Base-by-base conservation (phyloP, 2,888 invertebrate species). In the Chrysolina oricalcia region DNA sequence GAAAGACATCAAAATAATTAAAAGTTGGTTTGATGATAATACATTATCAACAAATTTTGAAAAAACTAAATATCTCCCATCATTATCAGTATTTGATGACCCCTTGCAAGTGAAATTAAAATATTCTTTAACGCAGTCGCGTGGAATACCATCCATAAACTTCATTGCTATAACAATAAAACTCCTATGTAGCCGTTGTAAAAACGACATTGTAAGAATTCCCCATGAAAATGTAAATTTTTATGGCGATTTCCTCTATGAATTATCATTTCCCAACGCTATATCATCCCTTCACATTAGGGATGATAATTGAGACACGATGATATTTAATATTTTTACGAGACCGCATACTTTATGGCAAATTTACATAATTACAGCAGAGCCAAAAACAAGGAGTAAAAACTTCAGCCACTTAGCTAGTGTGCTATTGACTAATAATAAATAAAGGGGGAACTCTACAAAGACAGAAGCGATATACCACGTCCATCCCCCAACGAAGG, bases 391-490 rank as follows among this genome's bases (percentile, higher is more conserved):
- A 87, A 87, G 86, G 83, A 86, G 85, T 87, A 88, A 88, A 85
- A 88, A 88, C 87, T 87, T 87, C 87, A 86, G 87, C 87, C 86
- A 88, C 87, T 88, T 88, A 87, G 83, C 73, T 80, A 85, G 83
- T 86, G 87, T 87, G 86, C 87, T 87, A 87, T 87, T 87, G 87
- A 88, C 87, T 88, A 86, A 87, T 87, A 83, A 84, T 85, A 85
- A 85, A 85, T 85, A 85, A 83, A 82, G 81, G 75, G 81, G 80
- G 82, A 81, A 81, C 80, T 76, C 76, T 81, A 81, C 68, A 81
- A 82, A 84, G 81, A 78, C 80, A 80, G 80, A 82, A 83, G 78
- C 74, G 79, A 79, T 79, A 78, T 74, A 70, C 63, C 19, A 70
- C 73, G 79, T 65, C 74, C 85, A 85, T 81, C 83, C 86, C 86